Conservation (phyloP, 2,888 invertebrate genomes). For the Lepidochrysops patricia region DNA sequence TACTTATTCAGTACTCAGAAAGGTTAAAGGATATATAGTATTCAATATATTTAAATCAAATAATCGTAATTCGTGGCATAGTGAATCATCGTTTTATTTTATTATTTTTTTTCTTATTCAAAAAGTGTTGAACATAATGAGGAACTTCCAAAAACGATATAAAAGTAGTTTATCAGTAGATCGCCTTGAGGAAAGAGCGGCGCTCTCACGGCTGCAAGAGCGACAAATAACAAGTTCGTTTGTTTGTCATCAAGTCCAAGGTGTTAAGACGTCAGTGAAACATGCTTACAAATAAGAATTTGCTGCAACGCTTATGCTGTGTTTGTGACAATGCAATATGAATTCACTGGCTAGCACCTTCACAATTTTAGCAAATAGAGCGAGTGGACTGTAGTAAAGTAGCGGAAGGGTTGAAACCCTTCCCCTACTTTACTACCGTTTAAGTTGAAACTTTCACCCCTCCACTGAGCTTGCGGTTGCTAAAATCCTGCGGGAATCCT, state of each 20-base stretch:
- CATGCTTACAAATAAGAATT: no score
- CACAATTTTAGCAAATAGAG: no score
- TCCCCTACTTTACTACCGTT: no score
- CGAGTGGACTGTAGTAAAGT: not conserved
- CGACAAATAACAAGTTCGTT: not conserved
- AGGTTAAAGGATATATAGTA: no score
- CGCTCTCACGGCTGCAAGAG: not conserved
- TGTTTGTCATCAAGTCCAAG: slow-evolving; percentile 1
- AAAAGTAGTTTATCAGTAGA: not conserved
- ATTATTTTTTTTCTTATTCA: not conserved
- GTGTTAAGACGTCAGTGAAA: no score
- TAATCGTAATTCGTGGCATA: no score
- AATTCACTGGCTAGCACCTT: no score
- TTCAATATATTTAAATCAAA: no score
- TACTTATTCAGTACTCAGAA: no score
- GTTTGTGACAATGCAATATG: no score
- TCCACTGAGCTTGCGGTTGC: not conserved
- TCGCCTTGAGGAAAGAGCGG: not conserved
- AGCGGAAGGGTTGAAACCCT: not conserved
- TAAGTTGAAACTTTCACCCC: no score
- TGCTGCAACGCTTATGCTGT: no score
- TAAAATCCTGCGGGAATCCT: not conserved
- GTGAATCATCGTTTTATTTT: not conserved
- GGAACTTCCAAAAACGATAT: not conserved
- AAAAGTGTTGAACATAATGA: not conserved